Conservation (phyloP, 2,113 vertebrate genomes). For the Ornithorhynchus anatinus region DNA sequence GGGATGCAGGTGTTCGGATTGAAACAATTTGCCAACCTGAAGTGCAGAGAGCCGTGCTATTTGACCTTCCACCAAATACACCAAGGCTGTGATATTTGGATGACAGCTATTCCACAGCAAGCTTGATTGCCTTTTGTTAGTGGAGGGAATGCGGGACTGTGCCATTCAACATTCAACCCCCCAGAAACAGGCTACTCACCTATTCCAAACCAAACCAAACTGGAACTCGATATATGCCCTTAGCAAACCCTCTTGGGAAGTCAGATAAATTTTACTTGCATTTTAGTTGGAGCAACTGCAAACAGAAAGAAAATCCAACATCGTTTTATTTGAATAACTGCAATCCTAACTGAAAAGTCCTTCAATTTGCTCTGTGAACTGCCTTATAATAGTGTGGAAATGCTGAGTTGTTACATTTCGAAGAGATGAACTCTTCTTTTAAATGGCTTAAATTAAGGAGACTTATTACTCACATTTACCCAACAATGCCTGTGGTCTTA, state of each 20-base stretch:
- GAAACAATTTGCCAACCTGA: no score
- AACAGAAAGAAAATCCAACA: neutral
- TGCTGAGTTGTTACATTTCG: neutral
- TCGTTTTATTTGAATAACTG: neutral
- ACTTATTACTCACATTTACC: neutral
- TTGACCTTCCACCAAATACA: no score
- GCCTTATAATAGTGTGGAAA: fast-evolving
- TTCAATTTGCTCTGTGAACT: neutral
- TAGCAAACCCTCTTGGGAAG: no score
- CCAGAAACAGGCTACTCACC: no score
- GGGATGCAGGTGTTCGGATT: no score
- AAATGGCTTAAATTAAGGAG: neutral
- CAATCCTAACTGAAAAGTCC: neutral
- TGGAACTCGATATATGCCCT: no score
- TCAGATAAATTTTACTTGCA: no score
- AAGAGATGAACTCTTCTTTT: neutral
- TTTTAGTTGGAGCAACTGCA: neutral
- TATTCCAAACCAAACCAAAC: no score
- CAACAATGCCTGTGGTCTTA: neutral
- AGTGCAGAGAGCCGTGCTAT: no score
- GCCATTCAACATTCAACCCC: neutral
- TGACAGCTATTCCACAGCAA: neutral
- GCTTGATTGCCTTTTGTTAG: neutral
- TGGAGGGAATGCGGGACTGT: neutral
- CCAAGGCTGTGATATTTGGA: no score